Conservation (phyloP, 2,888 invertebrate genomes). For the Drosophila rellima region DNA sequence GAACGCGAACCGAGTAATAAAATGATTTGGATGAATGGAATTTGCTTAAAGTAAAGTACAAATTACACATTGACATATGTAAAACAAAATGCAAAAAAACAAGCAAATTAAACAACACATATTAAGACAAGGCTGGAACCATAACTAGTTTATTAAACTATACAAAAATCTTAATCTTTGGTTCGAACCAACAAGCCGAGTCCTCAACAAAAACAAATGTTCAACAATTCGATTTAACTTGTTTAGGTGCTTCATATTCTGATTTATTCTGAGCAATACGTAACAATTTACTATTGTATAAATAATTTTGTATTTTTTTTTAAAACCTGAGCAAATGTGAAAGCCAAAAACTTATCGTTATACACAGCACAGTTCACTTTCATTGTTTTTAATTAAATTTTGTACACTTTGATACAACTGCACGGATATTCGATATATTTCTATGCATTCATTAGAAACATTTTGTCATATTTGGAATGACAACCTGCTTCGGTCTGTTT, state of each 20-base stretch:
- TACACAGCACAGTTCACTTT: conserved; percentile 5
- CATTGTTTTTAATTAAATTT: conserved; percentile 1
- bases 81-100: too few species aligned
- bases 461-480: conserved; percentile 45
- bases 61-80: too few species aligned
- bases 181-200: too few species aligned
- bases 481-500: conserved; percentile 5
- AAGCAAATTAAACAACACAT: too few species aligned
- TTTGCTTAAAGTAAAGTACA: too few species aligned
- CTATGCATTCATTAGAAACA: conserved; percentile 56
- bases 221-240: not conserved
- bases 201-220: too few species aligned
- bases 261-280: not conserved
- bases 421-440: conserved; percentile 37
- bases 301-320: not conserved
- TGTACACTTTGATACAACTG: conserved; percentile 9
- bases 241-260: not conserved
- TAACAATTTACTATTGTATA: not conserved
- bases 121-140: too few species aligned
- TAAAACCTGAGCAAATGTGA: not conserved
- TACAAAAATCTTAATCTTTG: too few species aligned
- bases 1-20: too few species aligned
- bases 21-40: too few species aligned
- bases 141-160: too few species aligned
- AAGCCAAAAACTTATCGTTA: conserved; percentile 4